These are phyloP conservation scores for Meloidogyne exigua DNA, from an alignment of 1,140 invertebrate species.

Conservation along the genomic window DNA sequence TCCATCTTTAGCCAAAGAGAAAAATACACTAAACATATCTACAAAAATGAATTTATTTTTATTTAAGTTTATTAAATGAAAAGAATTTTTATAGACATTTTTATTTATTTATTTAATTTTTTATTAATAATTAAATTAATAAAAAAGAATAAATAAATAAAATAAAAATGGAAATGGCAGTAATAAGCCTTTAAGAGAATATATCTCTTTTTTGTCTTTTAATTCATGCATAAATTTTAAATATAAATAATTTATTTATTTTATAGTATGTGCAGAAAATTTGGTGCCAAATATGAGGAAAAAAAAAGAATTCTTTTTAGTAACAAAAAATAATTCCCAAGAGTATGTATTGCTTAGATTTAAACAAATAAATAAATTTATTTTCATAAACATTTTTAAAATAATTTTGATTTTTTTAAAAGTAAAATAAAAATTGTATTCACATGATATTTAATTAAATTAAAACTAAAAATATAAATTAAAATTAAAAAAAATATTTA, in stretches of 20 bases:
- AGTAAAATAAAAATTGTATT: background rate
- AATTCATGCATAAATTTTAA: background rate
- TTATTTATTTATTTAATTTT: too few relatives aligned
- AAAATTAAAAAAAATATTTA: background rate
- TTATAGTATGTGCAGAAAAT: background rate
- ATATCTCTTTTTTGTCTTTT: background rate
- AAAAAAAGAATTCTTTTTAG: background rate
- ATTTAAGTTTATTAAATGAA: too few relatives aligned
- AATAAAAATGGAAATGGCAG: slow-evolving; percentile 8
- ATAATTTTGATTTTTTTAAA: background rate
- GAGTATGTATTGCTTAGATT: background rate
- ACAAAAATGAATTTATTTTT: background rate
- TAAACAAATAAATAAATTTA: slow-evolving; percentile 2
- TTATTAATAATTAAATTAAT: too few relatives aligned
- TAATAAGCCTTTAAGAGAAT: background rate
- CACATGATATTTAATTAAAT: background rate
- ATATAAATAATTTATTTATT: too few relatives aligned
- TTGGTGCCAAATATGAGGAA: background rate
- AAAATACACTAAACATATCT: slow-evolving; percentile 29
- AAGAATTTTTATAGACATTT: too few relatives aligned
- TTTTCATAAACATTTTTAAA: background rate
- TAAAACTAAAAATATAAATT: background rate
- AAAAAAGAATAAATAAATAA: background rate
- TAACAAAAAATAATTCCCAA: background rate
- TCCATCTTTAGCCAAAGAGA: slow-evolving; percentile 23